A percentile compares a stretch with the other conserved stretches of the same genome.
These are phyloP conservation scores for Apocheima hispidaria DNA, from an alignment of 2,888 invertebrate species.

Conservation along the genomic window DNA sequence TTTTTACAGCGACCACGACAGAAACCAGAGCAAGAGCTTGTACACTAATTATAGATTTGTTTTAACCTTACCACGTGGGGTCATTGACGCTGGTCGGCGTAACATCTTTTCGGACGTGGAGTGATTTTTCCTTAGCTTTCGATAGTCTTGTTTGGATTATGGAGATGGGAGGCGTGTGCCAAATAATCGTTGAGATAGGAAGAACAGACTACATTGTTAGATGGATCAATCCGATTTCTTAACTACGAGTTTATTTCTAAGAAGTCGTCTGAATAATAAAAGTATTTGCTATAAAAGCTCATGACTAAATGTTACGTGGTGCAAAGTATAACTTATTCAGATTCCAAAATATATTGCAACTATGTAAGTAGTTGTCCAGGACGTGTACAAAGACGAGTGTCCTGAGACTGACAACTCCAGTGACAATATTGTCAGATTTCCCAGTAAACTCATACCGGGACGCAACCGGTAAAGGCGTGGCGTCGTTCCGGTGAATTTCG, in stretches of 20 bases:
- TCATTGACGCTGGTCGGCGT: slow-evolving; percentile 69
- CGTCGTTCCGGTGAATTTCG: slow-evolving; percentile 67
- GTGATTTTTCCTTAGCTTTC: slow-evolving; percentile 45
- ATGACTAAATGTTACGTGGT: too few relatives aligned
- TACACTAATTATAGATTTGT: slow-evolving; percentile 75
- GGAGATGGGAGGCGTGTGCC: slow-evolving; percentile 28
- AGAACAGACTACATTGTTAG: slow-evolving; percentile 24
- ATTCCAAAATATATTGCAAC: too few relatives aligned
- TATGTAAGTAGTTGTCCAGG: too few relatives aligned
- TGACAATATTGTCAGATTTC: slow-evolving; percentile 62
- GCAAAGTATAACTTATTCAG: too few relatives aligned
- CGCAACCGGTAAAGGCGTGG: slow-evolving; percentile 54
- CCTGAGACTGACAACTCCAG: slow-evolving; percentile 41
- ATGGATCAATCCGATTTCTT: background rate
- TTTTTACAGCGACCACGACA: slow-evolving; percentile 85
- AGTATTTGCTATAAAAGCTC: too few relatives aligned
- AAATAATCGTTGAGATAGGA: slow-evolving; percentile 28
- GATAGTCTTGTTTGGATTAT: slow-evolving; percentile 32
- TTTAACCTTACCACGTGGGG: slow-evolving; percentile 78
- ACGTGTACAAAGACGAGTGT: background rate
- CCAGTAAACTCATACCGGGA: slow-evolving; percentile 63
- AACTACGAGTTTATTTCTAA: slow-evolving; percentile 1
- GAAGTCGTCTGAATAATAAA: background rate
- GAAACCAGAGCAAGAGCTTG: slow-evolving; percentile 79
- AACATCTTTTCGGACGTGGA: slow-evolving; percentile 43